These are phyloP conservation scores for Adoxophyes honmai DNA, from an alignment of 1,140 invertebrate species.

Conservation along the genomic window DNA sequence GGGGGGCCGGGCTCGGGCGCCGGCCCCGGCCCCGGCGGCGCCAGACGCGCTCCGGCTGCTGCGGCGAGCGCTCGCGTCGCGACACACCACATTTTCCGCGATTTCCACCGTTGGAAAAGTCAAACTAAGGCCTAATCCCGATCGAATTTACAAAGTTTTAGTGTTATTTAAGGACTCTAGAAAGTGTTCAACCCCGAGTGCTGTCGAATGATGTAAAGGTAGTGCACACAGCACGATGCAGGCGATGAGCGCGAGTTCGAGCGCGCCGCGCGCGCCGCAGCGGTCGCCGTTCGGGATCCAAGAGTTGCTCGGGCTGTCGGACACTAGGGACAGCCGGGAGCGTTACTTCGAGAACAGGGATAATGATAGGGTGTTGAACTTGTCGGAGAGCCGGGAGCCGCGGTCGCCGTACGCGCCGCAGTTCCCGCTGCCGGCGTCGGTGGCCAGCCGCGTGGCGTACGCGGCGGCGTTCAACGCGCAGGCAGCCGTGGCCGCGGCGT, in stretches of 20 bases:
- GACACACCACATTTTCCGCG: slow-evolving; percentile 31
- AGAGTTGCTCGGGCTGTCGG: slow-evolving; percentile 89
- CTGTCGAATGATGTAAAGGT: slow-evolving; percentile 21
- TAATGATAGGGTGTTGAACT: slow-evolving; percentile 45
- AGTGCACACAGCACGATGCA: slow-evolving; percentile 45
- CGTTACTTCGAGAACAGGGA: slow-evolving; percentile 47
- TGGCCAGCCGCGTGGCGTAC: slow-evolving; percentile 82
- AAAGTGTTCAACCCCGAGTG: too few relatives aligned
- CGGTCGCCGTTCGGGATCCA: slow-evolving; percentile 94
- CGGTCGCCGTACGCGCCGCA: slow-evolving; percentile 65
- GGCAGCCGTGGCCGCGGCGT: slow-evolving; percentile 91
- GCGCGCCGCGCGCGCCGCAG: slow-evolving; percentile 80
- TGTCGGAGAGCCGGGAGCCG: slow-evolving; percentile 62
- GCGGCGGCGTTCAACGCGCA: slow-evolving; percentile 93
- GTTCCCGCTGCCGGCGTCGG: slow-evolving; percentile 79
- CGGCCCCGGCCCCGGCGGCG: slow-evolving; percentile 24
- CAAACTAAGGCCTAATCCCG: slow-evolving; percentile 25
- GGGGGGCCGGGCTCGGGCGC: slow-evolving; percentile 17
- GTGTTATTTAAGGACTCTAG: background rate
- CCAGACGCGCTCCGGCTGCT: slow-evolving; percentile 60
- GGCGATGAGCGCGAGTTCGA: slow-evolving; percentile 63
- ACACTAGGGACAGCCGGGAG: slow-evolving; percentile 47
- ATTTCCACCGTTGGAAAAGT: slow-evolving; percentile 40
- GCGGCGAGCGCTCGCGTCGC: slow-evolving; percentile 56
- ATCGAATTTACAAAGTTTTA: slow-evolving; percentile 17